These are phyloP conservation scores for Corvus hawaiiensis DNA, from an alignment of 2,113 vertebrate species.

Conservation along the genomic window DNA sequence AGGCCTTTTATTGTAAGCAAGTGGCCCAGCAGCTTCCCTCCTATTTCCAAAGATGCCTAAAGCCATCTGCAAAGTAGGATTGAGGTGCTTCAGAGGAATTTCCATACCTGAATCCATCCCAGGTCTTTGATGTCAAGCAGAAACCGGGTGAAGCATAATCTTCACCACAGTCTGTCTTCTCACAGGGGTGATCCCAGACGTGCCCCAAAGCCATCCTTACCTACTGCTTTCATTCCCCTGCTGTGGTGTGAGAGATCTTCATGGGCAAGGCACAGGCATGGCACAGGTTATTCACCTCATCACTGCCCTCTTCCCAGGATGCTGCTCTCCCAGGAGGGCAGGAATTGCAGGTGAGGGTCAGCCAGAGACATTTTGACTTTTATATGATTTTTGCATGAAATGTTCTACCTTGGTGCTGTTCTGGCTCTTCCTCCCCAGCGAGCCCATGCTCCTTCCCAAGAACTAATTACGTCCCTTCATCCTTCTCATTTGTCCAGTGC, in stretches of 20 bases:
- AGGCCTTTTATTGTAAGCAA: background rate
- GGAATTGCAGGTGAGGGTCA: background rate
- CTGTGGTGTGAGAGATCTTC: background rate
- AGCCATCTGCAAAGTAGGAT: background rate
- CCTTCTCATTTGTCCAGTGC: background rate
- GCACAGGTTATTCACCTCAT: background rate
- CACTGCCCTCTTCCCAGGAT: background rate
- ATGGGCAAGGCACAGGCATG: rapidly evolving
- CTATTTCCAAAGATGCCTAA: background rate
- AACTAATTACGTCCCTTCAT: background rate
- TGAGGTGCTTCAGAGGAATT: background rate
- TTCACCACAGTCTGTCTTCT: background rate
- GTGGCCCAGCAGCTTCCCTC: background rate
- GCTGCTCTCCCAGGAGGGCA: background rate
- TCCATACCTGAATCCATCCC: background rate
- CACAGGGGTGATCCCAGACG: rapidly evolving
- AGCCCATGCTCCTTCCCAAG: background rate
- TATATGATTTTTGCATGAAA: background rate
- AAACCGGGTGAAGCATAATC: background rate
- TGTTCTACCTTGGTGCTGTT: background rate
- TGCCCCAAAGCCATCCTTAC: background rate
- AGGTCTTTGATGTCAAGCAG: background rate
- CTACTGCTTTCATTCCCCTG: background rate
- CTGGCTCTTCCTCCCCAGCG: background rate
- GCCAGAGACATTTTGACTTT: background rate